A percentile compares a stretch with the other conserved stretches of the same genome.
These are phyloP conservation scores for Nymphalis urticae DNA, from an alignment of 2,888 invertebrate species.

Conservation along the genomic window DNA sequence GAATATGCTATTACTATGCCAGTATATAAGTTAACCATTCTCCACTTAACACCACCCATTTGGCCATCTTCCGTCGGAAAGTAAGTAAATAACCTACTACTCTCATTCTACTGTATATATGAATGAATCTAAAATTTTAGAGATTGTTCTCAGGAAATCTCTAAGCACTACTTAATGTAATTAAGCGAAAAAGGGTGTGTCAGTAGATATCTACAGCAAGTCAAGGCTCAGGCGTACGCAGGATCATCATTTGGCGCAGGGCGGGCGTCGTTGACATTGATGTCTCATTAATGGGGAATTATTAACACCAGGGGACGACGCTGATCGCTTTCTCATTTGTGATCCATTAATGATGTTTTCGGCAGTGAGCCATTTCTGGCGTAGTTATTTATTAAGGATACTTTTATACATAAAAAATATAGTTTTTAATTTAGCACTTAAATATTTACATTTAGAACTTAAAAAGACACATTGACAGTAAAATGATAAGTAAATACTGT, in stretches of 20 bases:
- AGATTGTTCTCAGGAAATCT: neutral
- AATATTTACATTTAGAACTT: too few species aligned
- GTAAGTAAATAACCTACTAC: neutral
- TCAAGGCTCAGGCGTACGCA: slow-evolving; percentile 31
- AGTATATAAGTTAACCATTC: too few species aligned
- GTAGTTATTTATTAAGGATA: neutral
- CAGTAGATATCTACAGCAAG: slow-evolving; percentile 28
- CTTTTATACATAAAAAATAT: too few species aligned
- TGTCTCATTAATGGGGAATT: slow-evolving; percentile 64
- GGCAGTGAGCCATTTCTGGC: too few species aligned
- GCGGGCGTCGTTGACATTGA: slow-evolving; percentile 59
- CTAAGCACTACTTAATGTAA: slow-evolving; percentile 11
- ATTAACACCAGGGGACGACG: slow-evolving; percentile 41
- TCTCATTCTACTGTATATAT: neutral
- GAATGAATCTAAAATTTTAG: neutral
- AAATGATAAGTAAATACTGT: too few species aligned
- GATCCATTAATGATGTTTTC: slow-evolving; percentile 21
- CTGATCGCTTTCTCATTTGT: slow-evolving; percentile 34
- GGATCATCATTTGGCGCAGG: slow-evolving; percentile 45
- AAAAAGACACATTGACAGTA: too few species aligned
- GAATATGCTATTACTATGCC: too few species aligned
- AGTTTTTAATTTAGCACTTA: too few species aligned
- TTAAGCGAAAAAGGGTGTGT: slow-evolving; percentile 37
- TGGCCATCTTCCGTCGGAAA: too few species aligned
- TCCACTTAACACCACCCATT: too few species aligned